A percentile compares a stretch with the other conserved stretches of the same genome.
phyloP scores from a whole-genome alignment of 2,797 vertebrate genomes.

The Adelosebastes latens region DNA sequence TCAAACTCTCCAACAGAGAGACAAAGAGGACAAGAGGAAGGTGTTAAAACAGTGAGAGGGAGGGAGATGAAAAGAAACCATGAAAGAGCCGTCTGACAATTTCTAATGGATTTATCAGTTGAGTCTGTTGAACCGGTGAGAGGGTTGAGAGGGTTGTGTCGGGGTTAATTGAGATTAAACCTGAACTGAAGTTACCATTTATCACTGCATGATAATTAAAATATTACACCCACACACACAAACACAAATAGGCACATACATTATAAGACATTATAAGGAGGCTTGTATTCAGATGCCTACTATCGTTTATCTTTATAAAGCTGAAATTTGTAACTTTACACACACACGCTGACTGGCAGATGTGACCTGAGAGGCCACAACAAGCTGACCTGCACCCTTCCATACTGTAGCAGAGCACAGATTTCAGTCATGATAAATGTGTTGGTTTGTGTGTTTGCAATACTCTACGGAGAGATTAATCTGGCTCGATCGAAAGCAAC shows the following conservation, averaged over 20 bases:
- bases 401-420: background rate
- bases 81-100: slow-evolving; percentile 1
- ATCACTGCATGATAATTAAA: slow-evolving; percentile 23
- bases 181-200: slow-evolving; percentile 3
- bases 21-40: background rate
- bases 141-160: background rate
- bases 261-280: background rate
- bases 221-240: background rate
- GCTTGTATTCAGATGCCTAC: background rate
- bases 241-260: background rate
- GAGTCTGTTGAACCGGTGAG: slow-evolving; percentile 4
- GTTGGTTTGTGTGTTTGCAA: slow-evolving; percentile 12
- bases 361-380: background rate
- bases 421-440: slow-evolving; percentile 12
- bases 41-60: background rate
- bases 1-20: slow-evolving; percentile 4
- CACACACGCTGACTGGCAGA: background rate
- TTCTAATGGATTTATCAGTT: slow-evolving; percentile 14
- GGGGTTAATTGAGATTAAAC: slow-evolving; percentile 39
- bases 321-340: background rate
- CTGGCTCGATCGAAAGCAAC: slow-evolving; percentile 6
- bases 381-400: background rate
- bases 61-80: background rate
- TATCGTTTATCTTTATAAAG: background rate
- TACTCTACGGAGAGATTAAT: slow-evolving; percentile 10